phyloP scores from a whole-genome alignment of 2,113 vertebrate species.

The Semicossyphus pulcher region DNA sequence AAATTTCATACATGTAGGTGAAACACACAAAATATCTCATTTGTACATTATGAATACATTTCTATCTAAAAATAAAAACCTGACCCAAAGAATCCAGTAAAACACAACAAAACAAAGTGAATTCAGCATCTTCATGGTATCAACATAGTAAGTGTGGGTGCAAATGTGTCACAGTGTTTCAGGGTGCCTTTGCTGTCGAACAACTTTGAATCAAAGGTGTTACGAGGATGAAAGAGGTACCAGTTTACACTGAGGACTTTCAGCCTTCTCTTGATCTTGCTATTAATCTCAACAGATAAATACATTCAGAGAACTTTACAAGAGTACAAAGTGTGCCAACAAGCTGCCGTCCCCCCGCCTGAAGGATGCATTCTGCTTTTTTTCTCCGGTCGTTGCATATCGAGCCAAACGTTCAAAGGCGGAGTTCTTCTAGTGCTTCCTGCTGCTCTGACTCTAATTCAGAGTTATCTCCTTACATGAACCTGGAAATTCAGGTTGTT shows the following conservation, averaged over 20 bases:
- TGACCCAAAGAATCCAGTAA: too few species aligned
- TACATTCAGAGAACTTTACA: constrained; percentile 35
- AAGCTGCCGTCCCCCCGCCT: not conserved
- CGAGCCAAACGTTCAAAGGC: constrained; percentile 30
- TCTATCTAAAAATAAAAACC: too few species aligned
- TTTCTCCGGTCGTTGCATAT: not conserved
- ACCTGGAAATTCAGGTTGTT: not conserved
- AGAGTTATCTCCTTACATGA: not conserved
- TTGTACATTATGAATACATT: too few species aligned
- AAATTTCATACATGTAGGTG: too few species aligned
- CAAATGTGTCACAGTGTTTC: not conserved
- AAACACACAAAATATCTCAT: too few species aligned
- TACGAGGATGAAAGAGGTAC: constrained; percentile 17
- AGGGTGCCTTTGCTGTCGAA: constrained; percentile 19
- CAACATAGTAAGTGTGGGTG: not conserved
- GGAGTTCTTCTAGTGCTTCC: not conserved
- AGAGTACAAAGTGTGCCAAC: constrained; percentile 26
- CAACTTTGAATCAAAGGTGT: constrained; percentile 50
- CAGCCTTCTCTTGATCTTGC: constrained; percentile 31
- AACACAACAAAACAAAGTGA: too few species aligned
- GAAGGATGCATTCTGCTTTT: constrained; percentile 2
- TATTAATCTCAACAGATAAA: constrained; percentile 26
- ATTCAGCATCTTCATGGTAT: too few species aligned
- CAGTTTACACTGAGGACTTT: constrained; percentile 6
- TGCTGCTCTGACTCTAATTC: not conserved